phyloP scores from a whole-genome alignment of 1,140 invertebrate species.

The Magallana gigas region DNA sequence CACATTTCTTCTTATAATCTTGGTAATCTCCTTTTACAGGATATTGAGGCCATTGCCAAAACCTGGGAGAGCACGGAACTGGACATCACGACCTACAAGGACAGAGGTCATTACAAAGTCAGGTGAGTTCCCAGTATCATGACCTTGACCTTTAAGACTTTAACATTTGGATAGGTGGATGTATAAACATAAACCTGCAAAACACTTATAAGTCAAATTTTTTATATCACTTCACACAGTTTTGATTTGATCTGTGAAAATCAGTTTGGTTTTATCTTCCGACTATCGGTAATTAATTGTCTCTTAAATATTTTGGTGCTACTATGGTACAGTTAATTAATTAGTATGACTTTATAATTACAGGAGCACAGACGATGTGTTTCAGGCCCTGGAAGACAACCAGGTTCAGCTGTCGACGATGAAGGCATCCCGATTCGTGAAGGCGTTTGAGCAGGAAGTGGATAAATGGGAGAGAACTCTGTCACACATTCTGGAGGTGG shows the following conservation, averaged over 20 bases:
- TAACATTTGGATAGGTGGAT: too few species aligned
- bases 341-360: background rate
- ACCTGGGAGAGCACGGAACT: slow-evolving; percentile 86
- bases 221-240: too few species aligned
- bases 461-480: slow-evolving; percentile 91
- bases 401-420: slow-evolving; percentile 85
- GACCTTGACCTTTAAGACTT: too few species aligned
- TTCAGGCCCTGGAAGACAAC: slow-evolving; percentile 80
- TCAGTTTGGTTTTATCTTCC: too few species aligned
- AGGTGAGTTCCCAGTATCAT: slow-evolving; percentile 63
- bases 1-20: too few species aligned
- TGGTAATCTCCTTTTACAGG: slow-evolving; percentile 75
- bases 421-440: slow-evolving; percentile 92
- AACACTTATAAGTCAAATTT: too few species aligned
- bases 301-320: too few species aligned
- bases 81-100: slow-evolving; percentile 86
- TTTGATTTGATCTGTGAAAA: too few species aligned
- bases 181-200: too few species aligned
- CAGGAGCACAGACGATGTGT: slow-evolving; percentile 81
- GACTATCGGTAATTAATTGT: too few species aligned
- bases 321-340: too few species aligned
- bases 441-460: slow-evolving; percentile 89
- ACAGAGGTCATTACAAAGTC: slow-evolving; percentile 82
- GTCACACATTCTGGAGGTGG: slow-evolving; percentile 87
- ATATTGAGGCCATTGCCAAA: slow-evolving; percentile 85